phyloP scores from a whole-genome alignment of 2,888 invertebrate species.

The Athripsodes cinereus region DNA sequence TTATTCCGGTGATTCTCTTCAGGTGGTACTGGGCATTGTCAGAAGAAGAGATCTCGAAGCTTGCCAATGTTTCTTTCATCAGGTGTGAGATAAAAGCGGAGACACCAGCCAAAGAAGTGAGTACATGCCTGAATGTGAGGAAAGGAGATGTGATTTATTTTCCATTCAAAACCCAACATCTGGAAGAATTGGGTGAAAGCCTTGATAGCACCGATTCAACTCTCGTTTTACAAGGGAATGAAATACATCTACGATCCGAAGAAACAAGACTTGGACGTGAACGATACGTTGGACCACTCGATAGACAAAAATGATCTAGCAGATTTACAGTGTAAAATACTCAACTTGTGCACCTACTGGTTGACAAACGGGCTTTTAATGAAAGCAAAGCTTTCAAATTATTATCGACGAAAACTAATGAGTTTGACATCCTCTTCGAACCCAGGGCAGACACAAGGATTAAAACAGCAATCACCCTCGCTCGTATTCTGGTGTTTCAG shows the following conservation, averaged over 20 bases:
- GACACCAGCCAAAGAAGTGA: background rate
- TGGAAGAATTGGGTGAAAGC: constrained; percentile 4
- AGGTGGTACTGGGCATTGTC: constrained; percentile 17
- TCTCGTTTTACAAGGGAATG: constrained; percentile 8
- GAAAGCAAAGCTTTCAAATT: constrained; percentile 9
- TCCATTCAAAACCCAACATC: constrained; percentile 9
- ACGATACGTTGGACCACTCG: background rate
- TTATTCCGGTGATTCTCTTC: constrained; percentile 16
- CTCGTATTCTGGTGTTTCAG: constrained; percentile 27
- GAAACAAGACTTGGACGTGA: background rate
- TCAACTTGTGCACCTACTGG: constrained; percentile 1
- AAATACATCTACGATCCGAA: background rate
- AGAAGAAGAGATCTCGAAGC: constrained; percentile 1
- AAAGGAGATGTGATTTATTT: constrained; percentile 11
- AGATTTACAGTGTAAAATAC: background rate
- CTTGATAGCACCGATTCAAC: constrained; percentile 5
- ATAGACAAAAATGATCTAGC: constrained; percentile 4
- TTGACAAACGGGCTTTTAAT: constrained; percentile 16
- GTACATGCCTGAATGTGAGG: constrained; percentile 6
- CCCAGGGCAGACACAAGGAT: constrained; percentile 5
- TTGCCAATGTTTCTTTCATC: constrained; percentile 11
- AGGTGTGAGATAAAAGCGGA: constrained; percentile 2
- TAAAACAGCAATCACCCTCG: constrained; percentile 18
- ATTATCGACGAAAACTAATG: constrained; percentile 5
- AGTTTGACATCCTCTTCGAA: constrained; percentile 4